These are phyloP conservation scores for Trypoxylon attenuatum DNA, from an alignment of 2,888 invertebrate species.

Conservation along the genomic window DNA sequence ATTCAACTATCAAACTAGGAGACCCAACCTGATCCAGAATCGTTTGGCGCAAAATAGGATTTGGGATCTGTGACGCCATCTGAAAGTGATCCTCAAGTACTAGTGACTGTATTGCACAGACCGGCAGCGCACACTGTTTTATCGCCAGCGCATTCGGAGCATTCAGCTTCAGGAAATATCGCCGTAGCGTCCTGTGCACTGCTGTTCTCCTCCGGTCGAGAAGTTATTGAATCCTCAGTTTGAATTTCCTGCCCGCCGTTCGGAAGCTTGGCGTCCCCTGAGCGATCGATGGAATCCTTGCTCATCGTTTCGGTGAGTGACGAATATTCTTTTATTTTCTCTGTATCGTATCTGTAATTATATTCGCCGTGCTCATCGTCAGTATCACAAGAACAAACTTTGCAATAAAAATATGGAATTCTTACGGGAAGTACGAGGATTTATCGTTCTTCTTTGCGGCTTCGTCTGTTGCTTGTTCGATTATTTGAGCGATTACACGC, in stretches of 20 bases:
- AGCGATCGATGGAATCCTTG: constrained; percentile 25
- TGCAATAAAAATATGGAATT: not conserved
- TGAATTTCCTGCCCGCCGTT: not conserved
- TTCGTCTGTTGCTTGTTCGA: constrained; percentile 16
- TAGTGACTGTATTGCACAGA: constrained; percentile 4
- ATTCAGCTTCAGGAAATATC: not conserved
- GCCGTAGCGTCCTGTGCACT: too few relatives aligned
- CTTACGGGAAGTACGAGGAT: constrained; percentile 28
- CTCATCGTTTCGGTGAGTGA: constrained; percentile 3
- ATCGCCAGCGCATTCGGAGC: not conserved
- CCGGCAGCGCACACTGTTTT: not conserved
- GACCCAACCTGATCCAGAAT: too few relatives aligned
- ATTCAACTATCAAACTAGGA: too few relatives aligned
- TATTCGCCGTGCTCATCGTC: too few relatives aligned
- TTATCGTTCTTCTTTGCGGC: constrained; percentile 4
- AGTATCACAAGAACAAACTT: not conserved
- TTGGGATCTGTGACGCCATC: too few relatives aligned
- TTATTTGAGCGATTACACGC: constrained; percentile 55
- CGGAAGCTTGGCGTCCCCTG: constrained; percentile 30
- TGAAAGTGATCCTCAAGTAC: too few relatives aligned
- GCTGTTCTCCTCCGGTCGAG: constrained; percentile 31
- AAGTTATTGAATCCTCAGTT: constrained; percentile 1
- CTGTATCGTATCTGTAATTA: constrained; percentile 10
- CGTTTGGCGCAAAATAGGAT: too few relatives aligned
- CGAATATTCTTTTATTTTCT: constrained; percentile 2